Base-by-base conservation (phyloP, 2,797 vertebrate genomes). In the Chaunax sp. region DNA sequence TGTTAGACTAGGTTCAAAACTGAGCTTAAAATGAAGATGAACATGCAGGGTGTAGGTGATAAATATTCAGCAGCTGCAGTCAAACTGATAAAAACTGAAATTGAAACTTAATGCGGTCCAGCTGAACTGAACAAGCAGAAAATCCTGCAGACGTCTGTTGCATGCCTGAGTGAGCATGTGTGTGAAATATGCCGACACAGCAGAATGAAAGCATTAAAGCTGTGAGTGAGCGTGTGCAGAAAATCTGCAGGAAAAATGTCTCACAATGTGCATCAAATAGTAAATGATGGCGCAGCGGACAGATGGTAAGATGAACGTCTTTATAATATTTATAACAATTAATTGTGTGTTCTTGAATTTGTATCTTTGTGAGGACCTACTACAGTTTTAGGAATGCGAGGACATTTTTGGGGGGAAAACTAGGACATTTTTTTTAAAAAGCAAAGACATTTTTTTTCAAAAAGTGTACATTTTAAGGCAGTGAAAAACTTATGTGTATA, bases 141-240 rank as follows among this genome's bases (percentile, higher is more conserved):
- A 16, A 18, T n/a, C 28, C 57, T 60, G 43, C 43, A 60, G 20
- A 38, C 30, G 16, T 25, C 22, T 40, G 35, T n/a, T 46, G 56
- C n/a, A 18, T 13, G 47, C 18, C 16, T 19, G 55, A 44, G 30
- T 26, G 37, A 26, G 23, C 25, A 16, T 57, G 54, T 57, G 54
- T 56, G 53, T 54, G 22, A 55, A 45, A 58, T 15, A 58, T 58
- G n/a, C 56, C 25, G 22, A 45, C 25, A 30, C 41, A 58, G 56
- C 56, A 58, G 40, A 33, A 28, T 30, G 18, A 56, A 26, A 12
- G 37, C 40, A n/a, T 4, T 19, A 14, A n/a, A 44, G 25, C 55
- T 30, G 23, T 44, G 20, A 19, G 30, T n/a, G n/a, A n/a, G n/a
- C n/a, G 46, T 25, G 47, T 5, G 4, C 3, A 14, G 20, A 5